These are phyloP conservation scores for Helicoverpa zea DNA, from an alignment of 1,140 invertebrate genomes.

Conservation along the genomic window DNA sequence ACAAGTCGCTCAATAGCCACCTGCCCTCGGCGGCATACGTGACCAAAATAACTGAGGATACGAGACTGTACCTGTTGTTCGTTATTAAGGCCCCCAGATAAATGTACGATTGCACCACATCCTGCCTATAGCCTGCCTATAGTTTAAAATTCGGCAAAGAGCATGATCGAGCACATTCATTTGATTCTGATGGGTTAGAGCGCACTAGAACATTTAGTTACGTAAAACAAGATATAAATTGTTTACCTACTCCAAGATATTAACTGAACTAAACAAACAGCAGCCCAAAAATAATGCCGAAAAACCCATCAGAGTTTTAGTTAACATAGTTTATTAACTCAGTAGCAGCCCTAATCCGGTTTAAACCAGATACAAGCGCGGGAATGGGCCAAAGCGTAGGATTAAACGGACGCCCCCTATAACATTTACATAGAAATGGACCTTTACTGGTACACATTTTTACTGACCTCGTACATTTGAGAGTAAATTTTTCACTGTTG, in stretches of 20 bases:
- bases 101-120: no score
- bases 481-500: slow-evolving; percentile 58
- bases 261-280: no score
- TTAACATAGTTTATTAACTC: slow-evolving; percentile 52
- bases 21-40: no score
- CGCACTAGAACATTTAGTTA: no score
- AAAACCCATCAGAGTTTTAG: slow-evolving; percentile 47
- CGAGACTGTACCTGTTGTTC: no score
- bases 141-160: no score
- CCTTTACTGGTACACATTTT: slow-evolving; percentile 69
- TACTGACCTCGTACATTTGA: slow-evolving; percentile 63
- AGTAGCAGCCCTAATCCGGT: slow-evolving; percentile 72
- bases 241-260: not conserved
- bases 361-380: slow-evolving; percentile 78
- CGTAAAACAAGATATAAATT: not conserved
- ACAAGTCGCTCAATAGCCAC: no score
- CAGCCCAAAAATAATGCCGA: slow-evolving; percentile 33
- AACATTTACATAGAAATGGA: slow-evolving; percentile 84
- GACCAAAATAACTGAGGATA: no score
- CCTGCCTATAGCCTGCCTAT: no score
- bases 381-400: slow-evolving; percentile 69
- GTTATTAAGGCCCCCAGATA: no score
- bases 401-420: slow-evolving; percentile 80
- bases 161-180: no score
- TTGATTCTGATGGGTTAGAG: no score